Evolutionary conservation across 1,140 invertebrate species (phyloP), one percentile per base, ranked within the genome.

Genomic region (Daktulosphaira vitifoliae): DNA sequence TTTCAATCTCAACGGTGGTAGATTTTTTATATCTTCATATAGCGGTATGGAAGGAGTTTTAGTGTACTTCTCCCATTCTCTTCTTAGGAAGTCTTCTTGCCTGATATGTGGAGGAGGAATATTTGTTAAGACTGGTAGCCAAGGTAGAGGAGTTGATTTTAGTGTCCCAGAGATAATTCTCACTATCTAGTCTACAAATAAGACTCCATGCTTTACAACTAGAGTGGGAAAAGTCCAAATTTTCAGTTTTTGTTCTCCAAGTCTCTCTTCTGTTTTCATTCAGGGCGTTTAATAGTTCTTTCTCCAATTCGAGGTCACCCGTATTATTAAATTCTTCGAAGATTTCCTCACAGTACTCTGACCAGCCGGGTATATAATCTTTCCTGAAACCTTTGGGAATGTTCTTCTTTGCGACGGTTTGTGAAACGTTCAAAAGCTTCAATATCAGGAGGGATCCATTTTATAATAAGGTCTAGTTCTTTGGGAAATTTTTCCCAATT

Each of bases 311-410:
- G n/a, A n/a, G n/a, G n/a, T n/a, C n/a, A n/a, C n/a, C n/a, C n/a
- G n/a, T n/a, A n/a, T n/a, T n/a, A n/a, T n/a, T n/a, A n/a, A 16
- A 44, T 23, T 59, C 23, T 20, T 39, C 16, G n/a, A 44, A 44
- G 39, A 44, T 44, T 44, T 44, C 39, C 39, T 44, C 39, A 44
- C n/a, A 44, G 39, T 54, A 16, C 23, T 54, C 50, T 39, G 38
- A 56, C 65, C 65, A 66, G 8, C 65, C 51, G 38, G 65, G 23
- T 38, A 66, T 50, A 29, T 66, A 66, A 39, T 65, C 26, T 52
- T 67, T 67, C n/a, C 56, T 29, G 33, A 29, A 67, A 13, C 49
- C 56, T 52, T 59, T 62, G 18, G 56, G 59, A 23, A 67, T 67
- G 26, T 37, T 25, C 50, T 67, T 67, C 38, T 65, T 65, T 37